These are phyloP conservation scores for Amphiprion clarkii DNA, from an alignment of 2,797 vertebrate genomes.

Conservation along the genomic window DNA sequence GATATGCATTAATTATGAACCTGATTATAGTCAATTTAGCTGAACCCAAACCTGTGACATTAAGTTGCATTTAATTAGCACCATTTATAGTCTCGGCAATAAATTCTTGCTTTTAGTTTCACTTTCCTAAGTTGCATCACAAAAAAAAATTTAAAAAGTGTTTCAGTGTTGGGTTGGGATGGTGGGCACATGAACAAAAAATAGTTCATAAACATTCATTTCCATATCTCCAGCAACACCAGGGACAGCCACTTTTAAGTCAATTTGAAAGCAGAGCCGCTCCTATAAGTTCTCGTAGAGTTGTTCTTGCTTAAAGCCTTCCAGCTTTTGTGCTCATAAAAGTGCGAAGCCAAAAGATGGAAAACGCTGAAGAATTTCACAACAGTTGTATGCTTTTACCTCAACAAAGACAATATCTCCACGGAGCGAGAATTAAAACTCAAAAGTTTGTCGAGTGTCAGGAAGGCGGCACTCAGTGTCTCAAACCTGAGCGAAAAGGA, in stretches of 20 bases:
- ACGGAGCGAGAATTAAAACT: constrained; percentile 59
- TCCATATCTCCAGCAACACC: constrained; percentile 40
- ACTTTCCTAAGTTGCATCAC: constrained; percentile 17
- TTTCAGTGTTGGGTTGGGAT: not conserved
- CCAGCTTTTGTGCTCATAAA: constrained; percentile 42
- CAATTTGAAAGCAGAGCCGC: constrained; percentile 41
- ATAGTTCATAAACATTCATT: constrained; percentile 40
- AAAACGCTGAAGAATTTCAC: constrained; percentile 42
- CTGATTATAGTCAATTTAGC: not conserved
- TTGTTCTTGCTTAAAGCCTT: constrained; percentile 48
- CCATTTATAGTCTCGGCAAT: not conserved
- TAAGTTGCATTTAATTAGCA: not conserved
- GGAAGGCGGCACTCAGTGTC: constrained; percentile 43
- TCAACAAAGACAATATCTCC: constrained; percentile 46
- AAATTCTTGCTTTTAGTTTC: not conserved
- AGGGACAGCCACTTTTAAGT: constrained; percentile 48
- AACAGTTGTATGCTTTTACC: constrained; percentile 44
- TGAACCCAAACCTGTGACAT: not conserved
- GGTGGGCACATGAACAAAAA: constrained; percentile 23
- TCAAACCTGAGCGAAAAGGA: constrained; percentile 8
- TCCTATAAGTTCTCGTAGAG: constrained; percentile 27
- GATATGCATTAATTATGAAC: not conserved
- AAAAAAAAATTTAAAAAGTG: not conserved
- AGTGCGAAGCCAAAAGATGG: constrained; percentile 41
- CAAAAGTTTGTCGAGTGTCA: constrained; percentile 53